Evolutionary conservation across 2,113 vertebrate genomes (phyloP).

Genomic region (Caranx ignobilis): DNA sequence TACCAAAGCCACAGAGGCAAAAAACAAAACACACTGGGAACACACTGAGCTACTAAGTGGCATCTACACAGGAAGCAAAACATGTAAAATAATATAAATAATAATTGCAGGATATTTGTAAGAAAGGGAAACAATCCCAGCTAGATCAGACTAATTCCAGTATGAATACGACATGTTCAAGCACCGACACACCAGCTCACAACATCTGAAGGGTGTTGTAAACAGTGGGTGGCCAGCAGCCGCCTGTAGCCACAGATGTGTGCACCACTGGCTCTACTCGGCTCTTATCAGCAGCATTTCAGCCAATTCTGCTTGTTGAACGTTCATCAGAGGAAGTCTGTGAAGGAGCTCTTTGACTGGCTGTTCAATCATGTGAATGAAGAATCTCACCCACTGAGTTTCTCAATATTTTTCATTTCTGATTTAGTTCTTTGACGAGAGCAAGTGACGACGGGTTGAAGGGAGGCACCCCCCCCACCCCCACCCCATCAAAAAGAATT

Average conservation of each 20-base stretch:
- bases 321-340: not conserved
- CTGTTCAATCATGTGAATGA: not conserved
- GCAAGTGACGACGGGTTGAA: not conserved
- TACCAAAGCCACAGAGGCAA: not conserved
- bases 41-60: too few relatives aligned
- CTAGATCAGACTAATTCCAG: not conserved
- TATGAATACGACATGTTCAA: not conserved
- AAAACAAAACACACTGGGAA: too few relatives aligned
- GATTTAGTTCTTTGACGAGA: too few relatives aligned
- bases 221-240: not conserved
- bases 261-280: not conserved
- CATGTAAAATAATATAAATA: too few relatives aligned
- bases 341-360: not conserved
- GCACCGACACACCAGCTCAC: not conserved
- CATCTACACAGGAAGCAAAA: too few relatives aligned
- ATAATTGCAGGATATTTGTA: too few relatives aligned
- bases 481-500: too few relatives aligned
- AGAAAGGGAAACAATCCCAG: not conserved
- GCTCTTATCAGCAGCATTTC: slow-evolving; percentile 15
- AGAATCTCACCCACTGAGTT: not conserved
- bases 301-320: not conserved
- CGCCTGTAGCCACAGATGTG: not conserved
- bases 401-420: not conserved
- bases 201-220: not conserved
- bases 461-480: not conserved